A percentile compares a stretch with the other conserved stretches of the same genome.
These are phyloP conservation scores for Ianthella basta DNA, from an alignment of 37 sponge, comb jelly and placozoan species.

Conservation along the genomic window DNA sequence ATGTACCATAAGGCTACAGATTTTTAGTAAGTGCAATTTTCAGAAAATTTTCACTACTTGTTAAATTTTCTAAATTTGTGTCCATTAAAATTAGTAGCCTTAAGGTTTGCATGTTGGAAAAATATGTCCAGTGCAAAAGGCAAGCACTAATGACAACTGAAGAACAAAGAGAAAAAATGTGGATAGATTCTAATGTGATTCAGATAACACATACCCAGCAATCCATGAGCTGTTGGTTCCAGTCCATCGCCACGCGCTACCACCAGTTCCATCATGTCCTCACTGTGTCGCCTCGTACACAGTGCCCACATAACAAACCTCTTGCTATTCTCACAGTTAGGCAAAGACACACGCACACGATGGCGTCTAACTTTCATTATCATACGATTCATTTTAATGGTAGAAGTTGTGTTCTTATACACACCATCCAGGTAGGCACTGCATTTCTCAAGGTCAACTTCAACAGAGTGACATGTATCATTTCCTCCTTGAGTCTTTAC, in stretches of 20 bases:
- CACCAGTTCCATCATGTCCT: conserved; percentile 29
- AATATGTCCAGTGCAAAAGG: no score
- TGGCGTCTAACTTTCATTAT: background rate
- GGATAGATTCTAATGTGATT: no score
- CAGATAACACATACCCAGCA: conserved; percentile 19
- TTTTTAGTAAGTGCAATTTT: no score
- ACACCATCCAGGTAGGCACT: conserved; percentile 3
- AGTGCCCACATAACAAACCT: conserved; percentile 22
- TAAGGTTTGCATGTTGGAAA: no score
- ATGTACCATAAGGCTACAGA: no score
- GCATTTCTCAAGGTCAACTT: background rate
- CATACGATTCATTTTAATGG: background rate
- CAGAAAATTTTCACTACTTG: no score
- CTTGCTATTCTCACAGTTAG: conserved; percentile 40
- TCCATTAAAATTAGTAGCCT: no score
- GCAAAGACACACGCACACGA: background rate
- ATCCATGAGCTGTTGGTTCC: conserved; percentile 7
- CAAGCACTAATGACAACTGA: no score
- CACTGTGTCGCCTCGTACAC: background rate
- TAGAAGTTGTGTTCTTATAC: no score
- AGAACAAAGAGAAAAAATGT: no score
- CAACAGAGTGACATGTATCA: background rate
- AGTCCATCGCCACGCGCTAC: conserved; percentile 2
- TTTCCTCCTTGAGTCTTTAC: background rate
- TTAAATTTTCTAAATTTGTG: no score